Evolutionary conservation across 2,797 vertebrate genomes (phyloP).

Genomic region (Ispidina picta): DNA sequence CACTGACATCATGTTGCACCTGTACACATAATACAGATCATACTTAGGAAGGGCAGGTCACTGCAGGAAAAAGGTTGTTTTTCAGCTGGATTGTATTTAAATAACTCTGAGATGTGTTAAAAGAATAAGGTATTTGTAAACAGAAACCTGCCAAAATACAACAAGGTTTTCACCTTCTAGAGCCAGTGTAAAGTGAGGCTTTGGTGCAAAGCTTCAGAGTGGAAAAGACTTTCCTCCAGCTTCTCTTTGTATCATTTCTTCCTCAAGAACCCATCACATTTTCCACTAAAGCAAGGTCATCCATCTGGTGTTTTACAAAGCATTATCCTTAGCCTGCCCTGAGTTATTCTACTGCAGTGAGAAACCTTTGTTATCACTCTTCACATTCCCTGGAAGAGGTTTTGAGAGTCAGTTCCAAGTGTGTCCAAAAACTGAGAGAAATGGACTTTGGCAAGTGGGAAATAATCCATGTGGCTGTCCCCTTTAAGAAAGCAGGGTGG

Average conservation of each 20-base stretch:
- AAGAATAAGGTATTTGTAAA: not conserved
- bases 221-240: not conserved
- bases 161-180: not conserved
- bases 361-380: not conserved
- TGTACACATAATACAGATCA: not conserved
- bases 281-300: not conserved
- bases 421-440: not conserved
- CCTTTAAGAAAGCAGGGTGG: not conserved
- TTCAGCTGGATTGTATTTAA: not conserved
- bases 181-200: not conserved
- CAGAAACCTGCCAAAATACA: not conserved
- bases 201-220: not conserved
- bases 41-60: not conserved
- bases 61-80: not conserved
- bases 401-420: not conserved
- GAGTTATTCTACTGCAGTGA: not conserved
- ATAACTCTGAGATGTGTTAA: not conserved
- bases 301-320: not conserved
- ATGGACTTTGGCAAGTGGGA: not conserved
- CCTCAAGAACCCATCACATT: not conserved
- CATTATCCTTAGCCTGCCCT: not conserved
- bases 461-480: not conserved
- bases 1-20: not conserved
- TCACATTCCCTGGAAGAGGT: not conserved
- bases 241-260: not conserved